phyloP scores from a whole-genome alignment of 2,888 invertebrate species.

The Diarsia mendica region DNA sequence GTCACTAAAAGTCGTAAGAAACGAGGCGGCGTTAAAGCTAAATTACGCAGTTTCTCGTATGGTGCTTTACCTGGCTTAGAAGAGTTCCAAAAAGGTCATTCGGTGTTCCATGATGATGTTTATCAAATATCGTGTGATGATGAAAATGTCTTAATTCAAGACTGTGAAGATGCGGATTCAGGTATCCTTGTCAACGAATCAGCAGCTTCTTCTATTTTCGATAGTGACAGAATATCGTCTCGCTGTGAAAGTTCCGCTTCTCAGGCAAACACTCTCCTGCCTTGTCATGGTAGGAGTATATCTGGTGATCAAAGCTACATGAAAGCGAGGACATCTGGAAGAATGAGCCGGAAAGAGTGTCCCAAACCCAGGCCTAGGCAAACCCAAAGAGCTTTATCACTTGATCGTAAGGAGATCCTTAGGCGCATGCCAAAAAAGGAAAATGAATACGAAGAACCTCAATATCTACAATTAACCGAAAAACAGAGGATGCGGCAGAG shows the following conservation, averaged over 20 bases:
- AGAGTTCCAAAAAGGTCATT: constrained; percentile 91
- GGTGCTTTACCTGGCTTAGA: constrained; percentile 93
- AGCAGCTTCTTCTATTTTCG: constrained; percentile 92
- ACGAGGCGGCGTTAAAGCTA: constrained; percentile 86
- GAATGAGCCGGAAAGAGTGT: constrained; percentile 82
- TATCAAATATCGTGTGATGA: constrained; percentile 88
- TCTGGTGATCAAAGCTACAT: constrained; percentile 87
- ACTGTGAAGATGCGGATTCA: constrained; percentile 93
- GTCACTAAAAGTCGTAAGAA: constrained; percentile 83
- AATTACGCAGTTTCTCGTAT: constrained; percentile 93
- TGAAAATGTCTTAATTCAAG: constrained; percentile 90
- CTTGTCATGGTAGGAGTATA: constrained; percentile 87
- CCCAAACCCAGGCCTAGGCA: constrained; percentile 81
- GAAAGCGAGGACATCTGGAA: constrained; percentile 81
- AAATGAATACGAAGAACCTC: constrained; percentile 83
- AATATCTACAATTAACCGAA: constrained; percentile 86
- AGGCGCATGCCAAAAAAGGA: constrained; percentile 86
- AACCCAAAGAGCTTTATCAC: constrained; percentile 88
- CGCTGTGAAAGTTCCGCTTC: constrained; percentile 89
- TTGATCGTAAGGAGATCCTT: constrained; percentile 89
- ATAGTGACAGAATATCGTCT: constrained; percentile 89
- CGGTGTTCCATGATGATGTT: constrained; percentile 91
- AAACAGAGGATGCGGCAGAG: constrained; percentile 88
- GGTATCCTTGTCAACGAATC: constrained; percentile 94
- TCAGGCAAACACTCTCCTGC: constrained; percentile 80